Evolutionary conservation across 2,113 vertebrate species (phyloP).

Genomic region (Anser brachyrhynchus): DNA sequence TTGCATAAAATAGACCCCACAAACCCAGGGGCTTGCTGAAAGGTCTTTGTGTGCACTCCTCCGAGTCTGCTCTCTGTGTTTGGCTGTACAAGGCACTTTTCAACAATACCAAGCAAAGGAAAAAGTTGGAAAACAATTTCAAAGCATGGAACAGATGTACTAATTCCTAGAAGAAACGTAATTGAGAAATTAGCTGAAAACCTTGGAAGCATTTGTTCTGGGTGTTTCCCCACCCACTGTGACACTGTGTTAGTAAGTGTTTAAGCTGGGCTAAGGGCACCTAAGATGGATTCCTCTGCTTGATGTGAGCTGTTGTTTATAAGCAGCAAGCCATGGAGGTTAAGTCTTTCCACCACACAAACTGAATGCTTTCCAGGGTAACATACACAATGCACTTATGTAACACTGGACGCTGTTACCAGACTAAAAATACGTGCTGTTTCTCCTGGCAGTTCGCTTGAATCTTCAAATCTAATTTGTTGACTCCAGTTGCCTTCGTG

Average conservation of each 20-base stretch:
- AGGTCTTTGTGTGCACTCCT: background rate
- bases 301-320: background rate
- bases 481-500: background rate
- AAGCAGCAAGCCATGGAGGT: background rate
- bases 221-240: background rate
- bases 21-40: background rate
- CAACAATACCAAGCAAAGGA: constrained; percentile 15
- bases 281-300: background rate
- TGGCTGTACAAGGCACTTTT: background rate
- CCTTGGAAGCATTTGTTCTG: background rate
- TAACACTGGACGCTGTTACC: background rate
- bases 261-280: background rate
- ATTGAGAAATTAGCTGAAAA: constrained; percentile 19
- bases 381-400: background rate
- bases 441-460: background rate
- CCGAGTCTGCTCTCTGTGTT: background rate
- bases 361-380: background rate
- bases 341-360: background rate
- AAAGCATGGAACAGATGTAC: background rate
- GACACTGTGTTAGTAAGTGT: background rate
- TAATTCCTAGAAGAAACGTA: background rate
- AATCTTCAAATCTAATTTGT: background rate
- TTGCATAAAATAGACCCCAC: background rate
- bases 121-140: background rate
- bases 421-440: background rate